Conservation (phyloP, 1,140 invertebrate genomes). For the Megathymus violae region DNA sequence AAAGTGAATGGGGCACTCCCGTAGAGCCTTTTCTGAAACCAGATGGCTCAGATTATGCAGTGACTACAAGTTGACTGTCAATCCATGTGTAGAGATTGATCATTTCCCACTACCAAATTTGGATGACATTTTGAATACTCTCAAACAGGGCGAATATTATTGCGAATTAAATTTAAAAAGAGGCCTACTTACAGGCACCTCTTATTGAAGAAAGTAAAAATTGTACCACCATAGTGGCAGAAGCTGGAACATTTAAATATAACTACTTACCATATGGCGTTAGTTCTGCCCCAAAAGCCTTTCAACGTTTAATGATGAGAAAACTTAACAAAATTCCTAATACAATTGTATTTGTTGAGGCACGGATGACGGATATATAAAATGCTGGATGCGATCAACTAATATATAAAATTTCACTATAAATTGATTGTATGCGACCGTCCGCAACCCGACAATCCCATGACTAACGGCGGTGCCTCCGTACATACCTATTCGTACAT, state of each 20-base stretch:
- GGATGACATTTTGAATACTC: slow-evolving; percentile 12
- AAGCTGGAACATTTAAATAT: slow-evolving; percentile 6
- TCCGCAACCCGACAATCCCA: too few relatives aligned
- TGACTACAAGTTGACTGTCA: slow-evolving; percentile 22
- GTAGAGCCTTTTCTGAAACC: slow-evolving; percentile 32
- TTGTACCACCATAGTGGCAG: neutral
- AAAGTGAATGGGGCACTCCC: slow-evolving; percentile 50
- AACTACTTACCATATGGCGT: slow-evolving; percentile 8
- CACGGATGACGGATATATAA: too few relatives aligned
- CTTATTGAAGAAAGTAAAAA: slow-evolving; percentile 6
- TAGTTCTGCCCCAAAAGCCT: slow-evolving; percentile 13
- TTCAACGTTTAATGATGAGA: slow-evolving; percentile 28
- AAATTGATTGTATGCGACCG: too few relatives aligned
- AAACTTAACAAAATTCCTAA: slow-evolving; percentile 28
- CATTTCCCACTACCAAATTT: slow-evolving; percentile 16
- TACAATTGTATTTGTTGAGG: slow-evolving; percentile 32
- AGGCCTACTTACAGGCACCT: slow-evolving; percentile 23
- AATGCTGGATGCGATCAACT: too few relatives aligned
- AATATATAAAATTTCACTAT: too few relatives aligned
- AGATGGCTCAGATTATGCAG: slow-evolving; percentile 17
- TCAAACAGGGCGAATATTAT: slow-evolving; percentile 11
- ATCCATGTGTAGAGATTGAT: slow-evolving; percentile 8
- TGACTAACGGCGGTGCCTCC: too few relatives aligned
- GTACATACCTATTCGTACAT: too few relatives aligned
- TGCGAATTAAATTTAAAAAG: slow-evolving; percentile 18